Conservation (phyloP, 2,113 vertebrate genomes). For the Archilochus colubris region DNA sequence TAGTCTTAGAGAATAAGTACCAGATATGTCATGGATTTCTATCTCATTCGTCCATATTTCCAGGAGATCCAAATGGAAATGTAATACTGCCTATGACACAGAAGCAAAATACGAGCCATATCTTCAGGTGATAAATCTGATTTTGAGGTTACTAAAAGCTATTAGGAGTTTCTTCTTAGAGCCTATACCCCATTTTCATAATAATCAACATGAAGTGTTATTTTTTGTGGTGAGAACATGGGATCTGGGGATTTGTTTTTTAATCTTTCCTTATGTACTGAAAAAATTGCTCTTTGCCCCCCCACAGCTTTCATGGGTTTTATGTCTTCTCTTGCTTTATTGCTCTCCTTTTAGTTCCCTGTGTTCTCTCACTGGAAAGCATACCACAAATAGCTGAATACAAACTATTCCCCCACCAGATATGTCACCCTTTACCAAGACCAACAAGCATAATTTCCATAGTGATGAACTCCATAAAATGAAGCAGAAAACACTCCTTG, state of each 20-base stretch:
- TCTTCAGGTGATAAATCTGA: not conserved
- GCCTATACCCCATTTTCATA: not conserved
- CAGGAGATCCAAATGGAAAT: not conserved
- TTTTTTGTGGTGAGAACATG: not conserved
- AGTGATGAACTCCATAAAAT: not conserved
- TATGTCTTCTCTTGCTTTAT: not conserved
- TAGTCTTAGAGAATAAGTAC: not conserved
- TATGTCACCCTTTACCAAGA: not conserved
- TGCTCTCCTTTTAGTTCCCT: not conserved
- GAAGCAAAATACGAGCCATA: not conserved
- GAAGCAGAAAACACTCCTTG: not conserved
- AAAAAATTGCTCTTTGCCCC: not conserved
- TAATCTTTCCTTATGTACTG: not conserved
- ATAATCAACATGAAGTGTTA: not conserved
- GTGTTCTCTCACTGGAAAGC: not conserved
- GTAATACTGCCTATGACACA: rapidly evolving
- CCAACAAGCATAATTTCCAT: not conserved
- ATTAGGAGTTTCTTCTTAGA: not conserved
- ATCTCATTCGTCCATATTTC: not conserved
- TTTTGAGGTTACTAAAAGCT: not conserved
- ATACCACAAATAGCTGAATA: not conserved
- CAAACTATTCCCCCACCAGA: not conserved
- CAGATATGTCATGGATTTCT: not conserved
- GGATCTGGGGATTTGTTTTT: not conserved
- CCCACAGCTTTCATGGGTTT: not conserved